Evolutionary conservation across 2,797 vertebrate species (phyloP).

Genomic region (Monodelphis domestica): DNA sequence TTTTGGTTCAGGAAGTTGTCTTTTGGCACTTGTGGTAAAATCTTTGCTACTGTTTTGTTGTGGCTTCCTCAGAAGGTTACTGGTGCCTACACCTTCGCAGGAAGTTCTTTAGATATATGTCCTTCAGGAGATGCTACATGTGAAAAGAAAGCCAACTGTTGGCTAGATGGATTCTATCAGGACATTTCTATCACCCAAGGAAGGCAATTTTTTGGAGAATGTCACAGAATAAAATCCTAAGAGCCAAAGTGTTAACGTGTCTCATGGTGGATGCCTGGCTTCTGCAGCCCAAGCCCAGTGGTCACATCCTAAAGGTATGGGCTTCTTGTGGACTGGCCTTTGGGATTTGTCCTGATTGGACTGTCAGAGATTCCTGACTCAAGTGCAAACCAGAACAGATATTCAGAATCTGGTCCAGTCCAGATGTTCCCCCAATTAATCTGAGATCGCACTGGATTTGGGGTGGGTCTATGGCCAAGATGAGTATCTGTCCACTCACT

Average conservation of each 20-base stretch:
- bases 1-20: constrained; percentile 52
- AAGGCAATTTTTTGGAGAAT: background rate
- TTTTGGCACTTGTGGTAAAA: constrained; percentile 60
- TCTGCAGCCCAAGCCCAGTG: background rate
- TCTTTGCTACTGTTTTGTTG: constrained; percentile 59
- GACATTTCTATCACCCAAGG: background rate
- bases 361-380: background rate
- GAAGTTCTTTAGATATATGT: constrained; percentile 41
- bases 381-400: background rate
- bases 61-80: constrained; percentile 49
- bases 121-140: constrained; percentile 50
- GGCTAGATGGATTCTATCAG: background rate
- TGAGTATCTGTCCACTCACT: background rate
- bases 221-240: background rate
- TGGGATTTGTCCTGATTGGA: background rate
- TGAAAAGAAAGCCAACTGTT: constrained; percentile 17
- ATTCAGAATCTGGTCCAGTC: background rate
- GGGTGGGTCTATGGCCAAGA: background rate
- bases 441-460: constrained; percentile 11
- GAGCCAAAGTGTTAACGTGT: constrained; percentile 4
- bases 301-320: background rate
- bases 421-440: background rate
- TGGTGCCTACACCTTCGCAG: constrained; percentile 30
- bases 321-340: background rate
- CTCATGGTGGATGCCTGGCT: background rate